These are phyloP conservation scores for Montifringilla adamsi DNA, from an alignment of 2,113 vertebrate genomes.

Conservation along the genomic window DNA sequence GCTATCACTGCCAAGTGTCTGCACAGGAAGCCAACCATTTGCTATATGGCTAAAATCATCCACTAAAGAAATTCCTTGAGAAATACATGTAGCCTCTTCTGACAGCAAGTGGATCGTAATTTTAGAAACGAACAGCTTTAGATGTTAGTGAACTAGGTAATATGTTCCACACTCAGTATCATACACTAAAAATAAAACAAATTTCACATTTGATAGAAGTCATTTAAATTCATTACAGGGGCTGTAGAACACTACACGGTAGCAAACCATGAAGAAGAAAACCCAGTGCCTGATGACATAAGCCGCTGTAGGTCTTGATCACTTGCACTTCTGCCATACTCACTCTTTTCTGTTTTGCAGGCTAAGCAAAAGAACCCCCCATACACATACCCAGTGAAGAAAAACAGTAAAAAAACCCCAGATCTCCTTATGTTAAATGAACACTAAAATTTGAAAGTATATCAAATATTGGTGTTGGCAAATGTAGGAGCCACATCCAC, in stretches of 20 bases:
- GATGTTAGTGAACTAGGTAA: constrained; percentile 40
- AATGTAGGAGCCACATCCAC: background rate
- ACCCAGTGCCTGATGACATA: background rate
- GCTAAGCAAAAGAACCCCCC: background rate
- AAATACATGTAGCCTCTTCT: constrained; percentile 18
- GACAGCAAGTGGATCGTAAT: constrained; percentile 9
- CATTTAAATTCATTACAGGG: background rate
- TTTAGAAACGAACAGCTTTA: constrained; percentile 49
- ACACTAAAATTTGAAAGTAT: background rate
- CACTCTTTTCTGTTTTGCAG: background rate
- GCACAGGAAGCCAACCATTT: constrained; percentile 32
- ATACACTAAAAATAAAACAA: background rate
- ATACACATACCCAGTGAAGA: background rate
- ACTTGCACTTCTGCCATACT: background rate
- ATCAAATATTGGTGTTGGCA: background rate
- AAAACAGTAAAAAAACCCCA: background rate
- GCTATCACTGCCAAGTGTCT: background rate
- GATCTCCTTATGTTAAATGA: background rate
- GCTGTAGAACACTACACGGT: background rate
- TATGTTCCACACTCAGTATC: background rate
- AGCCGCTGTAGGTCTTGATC: background rate
- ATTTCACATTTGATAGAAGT: background rate
- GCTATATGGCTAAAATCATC: constrained; percentile 6
- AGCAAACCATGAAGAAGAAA: background rate
- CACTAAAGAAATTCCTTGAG: constrained; percentile 28